phyloP scores from a whole-genome alignment of 2,113 vertebrate genomes.

The Eulemur rufifrons region DNA sequence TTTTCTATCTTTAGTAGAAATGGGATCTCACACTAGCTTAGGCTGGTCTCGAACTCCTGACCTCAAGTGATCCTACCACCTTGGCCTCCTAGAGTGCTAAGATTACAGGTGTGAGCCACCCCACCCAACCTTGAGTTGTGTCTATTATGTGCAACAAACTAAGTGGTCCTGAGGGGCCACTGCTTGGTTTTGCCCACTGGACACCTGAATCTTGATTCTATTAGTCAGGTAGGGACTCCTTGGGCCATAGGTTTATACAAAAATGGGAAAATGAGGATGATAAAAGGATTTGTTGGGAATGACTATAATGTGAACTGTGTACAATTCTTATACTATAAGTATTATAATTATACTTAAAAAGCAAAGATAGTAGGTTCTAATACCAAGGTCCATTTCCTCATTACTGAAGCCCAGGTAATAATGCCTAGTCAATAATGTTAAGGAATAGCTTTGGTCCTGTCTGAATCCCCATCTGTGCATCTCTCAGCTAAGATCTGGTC shows the following conservation, averaged over 20 bases:
- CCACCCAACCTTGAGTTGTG: too few species aligned
- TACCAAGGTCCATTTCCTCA: not conserved
- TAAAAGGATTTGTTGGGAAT: not conserved
- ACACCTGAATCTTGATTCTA: not conserved
- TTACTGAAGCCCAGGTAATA: not conserved
- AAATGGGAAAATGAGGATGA: not conserved
- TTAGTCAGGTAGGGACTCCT: not conserved
- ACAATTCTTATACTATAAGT: not conserved
- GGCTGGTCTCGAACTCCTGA: too few species aligned
- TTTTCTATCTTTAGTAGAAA: too few species aligned
- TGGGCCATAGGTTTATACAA: not conserved
- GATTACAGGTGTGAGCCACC: too few species aligned
- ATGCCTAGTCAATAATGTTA: not conserved
- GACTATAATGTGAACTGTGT: not conserved
- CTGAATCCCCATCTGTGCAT: not conserved
- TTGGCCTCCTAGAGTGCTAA: too few species aligned
- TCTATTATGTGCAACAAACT: fast-evolving
- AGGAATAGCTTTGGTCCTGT: not conserved
- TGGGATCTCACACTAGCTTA: too few species aligned
- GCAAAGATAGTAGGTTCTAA: not conserved
- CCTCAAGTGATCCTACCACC: too few species aligned
- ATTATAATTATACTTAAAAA: not conserved
- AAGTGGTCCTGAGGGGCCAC: not conserved
- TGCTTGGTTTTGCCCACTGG: not conserved
- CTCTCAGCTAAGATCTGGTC: not conserved